Base-by-base conservation (phyloP, 1,140 invertebrate genomes). In the Manduca sexta region DNA sequence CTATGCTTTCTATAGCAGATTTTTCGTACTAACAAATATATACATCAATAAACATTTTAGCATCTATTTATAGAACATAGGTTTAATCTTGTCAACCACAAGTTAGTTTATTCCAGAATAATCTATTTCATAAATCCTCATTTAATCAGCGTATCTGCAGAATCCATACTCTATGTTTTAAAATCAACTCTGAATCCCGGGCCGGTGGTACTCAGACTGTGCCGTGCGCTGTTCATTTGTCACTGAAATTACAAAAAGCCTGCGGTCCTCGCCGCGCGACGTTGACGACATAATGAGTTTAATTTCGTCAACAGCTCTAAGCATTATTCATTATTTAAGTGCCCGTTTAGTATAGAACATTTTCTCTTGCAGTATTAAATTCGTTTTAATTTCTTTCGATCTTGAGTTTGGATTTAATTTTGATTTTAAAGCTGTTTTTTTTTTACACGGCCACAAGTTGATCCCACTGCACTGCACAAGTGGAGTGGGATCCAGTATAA, bases 161-260 rank as follows among this genome's bases (percentile, higher is more conserved):
- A 8, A 21, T 17, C 30, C 29, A 3, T 60, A 26, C 38, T 68
- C 64, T 63, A 52, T 51, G 52, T 57, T 42, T 66, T 48, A 69
- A 68, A 69, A 66, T 63, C 62, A 68, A 64, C 58, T 66, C 56
- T 18, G 44, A 42, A 51, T 31, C 35, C 41, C 12, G 14, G n/a
- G 44, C 29, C 49, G 16, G 44, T 21, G 40, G 44, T 43, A 47
- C 45, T 59, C 51, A 49, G 21, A 26, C 21, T 26, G 54, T 38
- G 18, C 40, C 12, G n/a, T 56, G 55, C 60, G 54, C 55, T 71
- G 69, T 79, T 74, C 75, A 79, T 79, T 76, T 74, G 74, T 75
- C 76, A 77, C 53, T 61, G 61, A 57, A 69, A 74, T 69, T 72
- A 74, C 70, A 76, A 76, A 80, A 80, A 78, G 69, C 69, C 63